Evolutionary conservation across 2,888 invertebrate species (phyloP).

Genomic region (Spisula solida): DNA sequence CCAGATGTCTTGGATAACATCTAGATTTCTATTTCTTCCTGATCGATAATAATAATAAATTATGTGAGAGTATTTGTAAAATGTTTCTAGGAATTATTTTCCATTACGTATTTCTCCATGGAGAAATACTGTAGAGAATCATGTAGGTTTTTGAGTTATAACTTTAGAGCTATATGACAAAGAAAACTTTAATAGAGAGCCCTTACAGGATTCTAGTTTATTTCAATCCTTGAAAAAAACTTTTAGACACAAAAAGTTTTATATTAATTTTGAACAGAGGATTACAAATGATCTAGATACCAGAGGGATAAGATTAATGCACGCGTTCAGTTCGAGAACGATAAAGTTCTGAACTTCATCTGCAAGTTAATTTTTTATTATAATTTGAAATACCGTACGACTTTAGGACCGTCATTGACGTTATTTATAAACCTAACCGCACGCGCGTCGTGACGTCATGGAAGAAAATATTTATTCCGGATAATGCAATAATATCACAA

Average conservation of each 20-base stretch:
- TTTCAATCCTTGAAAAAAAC: neutral
- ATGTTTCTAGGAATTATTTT: too few species aligned
- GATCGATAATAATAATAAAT: too few species aligned
- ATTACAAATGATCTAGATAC: neutral
- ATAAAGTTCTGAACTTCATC: neutral
- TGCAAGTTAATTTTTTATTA: neutral
- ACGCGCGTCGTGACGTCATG: slow-evolving; percentile 13
- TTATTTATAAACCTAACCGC: neutral
- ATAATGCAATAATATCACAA: neutral
- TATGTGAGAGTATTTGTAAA: too few species aligned
- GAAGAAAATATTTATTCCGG: neutral
- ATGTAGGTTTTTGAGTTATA: too few species aligned
- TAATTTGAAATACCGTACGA: neutral
- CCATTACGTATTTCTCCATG: too few species aligned
- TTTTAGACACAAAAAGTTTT: neutral
- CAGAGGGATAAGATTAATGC: neutral
- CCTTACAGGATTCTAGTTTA: too few species aligned
- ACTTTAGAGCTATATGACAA: too few species aligned
- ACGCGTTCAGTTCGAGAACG: neutral
- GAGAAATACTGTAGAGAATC: too few species aligned
- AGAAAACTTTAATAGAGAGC: too few species aligned
- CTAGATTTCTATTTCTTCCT: too few species aligned
- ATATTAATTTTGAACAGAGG: neutral
- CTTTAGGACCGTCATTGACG: neutral
- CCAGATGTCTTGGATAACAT: too few species aligned